Base-by-base conservation (phyloP, 1,140 invertebrate genomes). In the Zaprionus kolodkinae region DNA sequence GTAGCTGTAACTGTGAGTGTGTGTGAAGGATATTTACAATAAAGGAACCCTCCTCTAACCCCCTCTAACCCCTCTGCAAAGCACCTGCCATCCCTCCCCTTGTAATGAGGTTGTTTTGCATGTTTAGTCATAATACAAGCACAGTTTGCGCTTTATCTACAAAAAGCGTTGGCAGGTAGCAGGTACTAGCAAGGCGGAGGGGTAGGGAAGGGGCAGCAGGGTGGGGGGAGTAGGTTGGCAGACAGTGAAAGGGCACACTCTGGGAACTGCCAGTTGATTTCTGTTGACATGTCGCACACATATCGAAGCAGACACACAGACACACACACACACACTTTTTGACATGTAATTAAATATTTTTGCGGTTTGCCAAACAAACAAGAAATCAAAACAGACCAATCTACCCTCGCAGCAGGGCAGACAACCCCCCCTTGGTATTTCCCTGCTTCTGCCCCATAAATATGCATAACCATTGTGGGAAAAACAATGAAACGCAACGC, bases 281-380 rank as follows among this genome's bases (percentile, higher is more conserved):
- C 45, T 25, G 62, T 66, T 55, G 68, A 70, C 68, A 50, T 70
- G 60, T 36, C 36, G 40, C 27, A 30, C 38, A 63, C 48, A 70
- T 61, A 56, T 56, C 52, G 52, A 27, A 64, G n/a, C n/a, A n/a
- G n/a, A 21, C 21, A 1, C 30, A n/a, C n/a, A n/a, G n/a, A n/a
- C n/a, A n/a, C n/a, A n/a, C n/a, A 43, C 50, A 33, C 17, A 17
- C n/a, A 45, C 59, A 54, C 48, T 69, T 74, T 70, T 50, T 70
- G 72, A 71, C 68, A 75, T 71, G 54, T 75, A 71, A 75, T 75
- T 75, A 75, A 75, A 75, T 71, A 71, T 60, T 64, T 45, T 50
- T 71, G 60, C 35, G 72, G 72, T 70, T 73, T 72, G 56, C 5
- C 55, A 55, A 56, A 36, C 38, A 57, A 56, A 57, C 64, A 66